Base-by-base conservation (phyloP, 2,113 vertebrate genomes). In the Mus pahari region DNA sequence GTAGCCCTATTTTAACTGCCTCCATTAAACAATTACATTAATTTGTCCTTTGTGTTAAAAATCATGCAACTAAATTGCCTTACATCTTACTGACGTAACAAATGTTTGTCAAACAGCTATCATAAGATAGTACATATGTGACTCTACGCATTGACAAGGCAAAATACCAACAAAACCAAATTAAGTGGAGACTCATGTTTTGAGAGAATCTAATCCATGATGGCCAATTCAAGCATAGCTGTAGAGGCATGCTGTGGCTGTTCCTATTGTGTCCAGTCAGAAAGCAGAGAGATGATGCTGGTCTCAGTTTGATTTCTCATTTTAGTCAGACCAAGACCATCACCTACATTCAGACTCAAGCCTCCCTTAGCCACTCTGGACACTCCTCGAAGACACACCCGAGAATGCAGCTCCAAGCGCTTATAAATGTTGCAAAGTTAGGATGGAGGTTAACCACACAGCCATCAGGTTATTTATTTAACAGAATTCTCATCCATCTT, bases 11-110 rank as follows among this genome's bases (percentile, higher is more conserved):
- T 81, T 94, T 89, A 55, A 31, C 48, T 28, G 87, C n/a, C 3
- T 79, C 5, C 10, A 1, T 62, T 90, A 88, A 92, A 88, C 19
- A 33, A 55, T 3, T 88, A 5, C n/a, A 60, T 88, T 39, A 68
- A 31, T 88, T 79, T 88, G 3, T 95, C 92, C 60, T 75, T 93
- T 82, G 22, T 20, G 16, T 3, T 8, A 33, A 53, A 58, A 88
- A 74, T 95, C 50, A 60, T 81, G 77, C 31, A 45, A 66, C 55
- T 87, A 94, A 96, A 74, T 88, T 24, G 82, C 14, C 3, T 81
- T 75, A 53, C 5, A 28, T 88, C 82, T 92, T 60, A 62, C 70
- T 55, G 87, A 87, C 60, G 70, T 86, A 94, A 45, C 12, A 60
- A 26, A 48, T 74, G 83, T 81, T 96, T 93, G 58, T 91, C 62